A percentile compares a stretch with the other conserved stretches of the same genome.
phyloP scores from a whole-genome alignment of 2,113 vertebrate genomes.

The Serilophus lunatus region DNA sequence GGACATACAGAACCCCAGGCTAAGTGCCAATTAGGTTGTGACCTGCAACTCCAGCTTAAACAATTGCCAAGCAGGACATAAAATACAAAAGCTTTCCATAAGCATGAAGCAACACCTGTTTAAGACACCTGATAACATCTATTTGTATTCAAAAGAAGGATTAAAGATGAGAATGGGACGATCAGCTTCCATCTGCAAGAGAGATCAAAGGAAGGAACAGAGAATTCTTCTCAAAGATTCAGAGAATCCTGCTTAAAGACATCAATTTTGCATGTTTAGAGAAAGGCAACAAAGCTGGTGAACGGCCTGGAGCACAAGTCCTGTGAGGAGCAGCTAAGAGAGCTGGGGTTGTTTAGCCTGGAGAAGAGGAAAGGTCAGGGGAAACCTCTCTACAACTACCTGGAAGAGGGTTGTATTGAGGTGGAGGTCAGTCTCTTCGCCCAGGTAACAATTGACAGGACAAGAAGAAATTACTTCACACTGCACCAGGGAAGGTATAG shows the following conservation, averaged over 20 bases:
- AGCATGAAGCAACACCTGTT: background rate
- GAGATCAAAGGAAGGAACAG: background rate
- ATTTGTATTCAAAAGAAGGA: background rate
- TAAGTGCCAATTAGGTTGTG: background rate
- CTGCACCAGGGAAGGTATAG: background rate
- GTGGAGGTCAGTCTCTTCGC: background rate
- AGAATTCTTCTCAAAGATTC: background rate
- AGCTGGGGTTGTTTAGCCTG: background rate
- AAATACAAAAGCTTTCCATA: background rate
- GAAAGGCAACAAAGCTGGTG: background rate
- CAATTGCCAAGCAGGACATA: background rate
- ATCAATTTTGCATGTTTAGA: background rate
- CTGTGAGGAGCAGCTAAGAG: background rate
- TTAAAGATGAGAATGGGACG: background rate
- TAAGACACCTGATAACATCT: background rate
- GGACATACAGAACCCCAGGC: background rate
- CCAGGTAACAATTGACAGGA: background rate
- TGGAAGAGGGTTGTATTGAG: background rate
- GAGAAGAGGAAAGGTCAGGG: background rate
- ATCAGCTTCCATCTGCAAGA: background rate
- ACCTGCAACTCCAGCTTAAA: background rate
- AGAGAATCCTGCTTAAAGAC: background rate
- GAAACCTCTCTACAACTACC: background rate
- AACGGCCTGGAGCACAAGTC: background rate
- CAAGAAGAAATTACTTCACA: background rate